phyloP scores from a whole-genome alignment of 2,113 vertebrate genomes.

The Kryptolebias marmoratus region DNA sequence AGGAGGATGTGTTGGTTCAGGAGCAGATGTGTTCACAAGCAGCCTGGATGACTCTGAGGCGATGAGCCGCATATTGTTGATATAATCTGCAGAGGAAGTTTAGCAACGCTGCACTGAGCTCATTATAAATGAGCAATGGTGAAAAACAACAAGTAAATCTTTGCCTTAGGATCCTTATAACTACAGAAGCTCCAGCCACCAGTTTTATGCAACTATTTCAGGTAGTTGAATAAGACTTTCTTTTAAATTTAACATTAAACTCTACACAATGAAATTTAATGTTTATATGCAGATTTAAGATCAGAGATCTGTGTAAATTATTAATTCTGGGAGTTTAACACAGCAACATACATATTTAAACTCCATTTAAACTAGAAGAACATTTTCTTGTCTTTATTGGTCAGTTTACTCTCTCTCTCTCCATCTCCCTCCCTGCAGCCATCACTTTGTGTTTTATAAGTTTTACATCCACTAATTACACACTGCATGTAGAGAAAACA shows the following conservation, averaged over 20 bases:
- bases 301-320: neutral
- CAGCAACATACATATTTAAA: neutral
- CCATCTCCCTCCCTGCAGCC: neutral
- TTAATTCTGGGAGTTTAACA: too few species aligned
- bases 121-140: constrained; percentile 9
- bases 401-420: neutral
- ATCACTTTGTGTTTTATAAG: neutral
- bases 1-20: constrained; percentile 20
- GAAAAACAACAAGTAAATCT: neutral
- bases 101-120: constrained; percentile 17
- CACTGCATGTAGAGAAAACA: constrained; percentile 50
- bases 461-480: constrained; percentile 25
- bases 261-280: neutral
- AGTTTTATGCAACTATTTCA: neutral
- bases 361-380: constrained; percentile 2
- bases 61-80: constrained; percentile 49
- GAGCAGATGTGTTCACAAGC: constrained; percentile 15
- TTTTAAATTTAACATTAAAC: neutral
- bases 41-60: constrained; percentile 32
- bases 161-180: neutral
- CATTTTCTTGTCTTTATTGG: neutral
- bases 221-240: neutral
- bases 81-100: constrained; percentile 27
- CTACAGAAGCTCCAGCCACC: neutral
- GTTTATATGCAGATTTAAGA: neutral